Conservation (phyloP, 2,113 vertebrate species). For the Tragelaphus buxtoni region DNA sequence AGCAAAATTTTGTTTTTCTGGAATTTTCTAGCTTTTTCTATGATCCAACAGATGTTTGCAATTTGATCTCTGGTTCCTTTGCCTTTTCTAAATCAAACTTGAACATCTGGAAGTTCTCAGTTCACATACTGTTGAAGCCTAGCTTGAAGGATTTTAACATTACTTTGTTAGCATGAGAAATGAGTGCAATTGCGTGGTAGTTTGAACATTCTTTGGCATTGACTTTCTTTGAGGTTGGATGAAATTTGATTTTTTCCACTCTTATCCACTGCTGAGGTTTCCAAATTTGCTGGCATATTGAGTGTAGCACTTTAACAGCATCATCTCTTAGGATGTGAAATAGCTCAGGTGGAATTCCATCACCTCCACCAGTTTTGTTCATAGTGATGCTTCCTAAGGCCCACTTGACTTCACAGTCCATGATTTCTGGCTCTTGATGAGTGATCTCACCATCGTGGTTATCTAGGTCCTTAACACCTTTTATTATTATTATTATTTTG, state of each 20-base stretch:
- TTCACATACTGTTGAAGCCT: neutral
- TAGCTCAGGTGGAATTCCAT: neutral
- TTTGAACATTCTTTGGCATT: neutral
- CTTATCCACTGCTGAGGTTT: neutral
- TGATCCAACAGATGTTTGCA: neutral
- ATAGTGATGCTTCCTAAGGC: neutral
- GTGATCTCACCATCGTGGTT: neutral
- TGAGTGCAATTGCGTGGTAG: neutral
- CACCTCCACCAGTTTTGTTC: neutral
- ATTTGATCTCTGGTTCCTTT: neutral
- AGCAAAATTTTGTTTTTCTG: neutral
- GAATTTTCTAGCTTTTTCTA: neutral
- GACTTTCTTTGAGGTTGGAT: neutral
- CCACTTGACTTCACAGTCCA: neutral
- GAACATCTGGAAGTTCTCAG: neutral
- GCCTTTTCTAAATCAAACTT: neutral
- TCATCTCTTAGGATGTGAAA: neutral
- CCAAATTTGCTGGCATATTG: neutral
- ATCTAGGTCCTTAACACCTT: rapidly evolving
- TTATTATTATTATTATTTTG: neutral
- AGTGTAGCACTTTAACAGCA: neutral
- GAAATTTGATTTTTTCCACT: neutral
- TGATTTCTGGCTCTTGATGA: neutral
- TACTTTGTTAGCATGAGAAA: neutral
- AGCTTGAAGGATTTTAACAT: neutral